phyloP scores from a whole-genome alignment of 2,113 vertebrate genomes.

The Amazona guildingii region DNA sequence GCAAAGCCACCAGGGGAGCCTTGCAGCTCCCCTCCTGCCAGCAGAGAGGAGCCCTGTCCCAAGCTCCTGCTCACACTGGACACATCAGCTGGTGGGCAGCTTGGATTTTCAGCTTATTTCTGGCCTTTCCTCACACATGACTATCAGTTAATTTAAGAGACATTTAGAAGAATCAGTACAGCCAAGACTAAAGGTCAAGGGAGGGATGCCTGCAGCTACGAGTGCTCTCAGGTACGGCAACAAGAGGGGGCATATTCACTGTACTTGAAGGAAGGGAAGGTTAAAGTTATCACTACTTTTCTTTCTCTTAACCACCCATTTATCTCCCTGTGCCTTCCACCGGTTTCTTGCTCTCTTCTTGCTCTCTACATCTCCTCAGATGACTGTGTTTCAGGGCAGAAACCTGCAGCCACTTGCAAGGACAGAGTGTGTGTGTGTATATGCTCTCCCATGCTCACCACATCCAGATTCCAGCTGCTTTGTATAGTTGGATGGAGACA shows the following conservation, averaged over 20 bases:
- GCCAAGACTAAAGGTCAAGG: background rate
- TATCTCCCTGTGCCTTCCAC: background rate
- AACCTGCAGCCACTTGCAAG: accelerated
- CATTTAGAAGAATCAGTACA: background rate
- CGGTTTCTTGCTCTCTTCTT: background rate
- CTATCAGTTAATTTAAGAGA: background rate
- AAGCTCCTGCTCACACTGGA: background rate
- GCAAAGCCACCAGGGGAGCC: background rate
- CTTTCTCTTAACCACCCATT: background rate
- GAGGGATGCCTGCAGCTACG: background rate
- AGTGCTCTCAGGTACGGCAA: background rate
- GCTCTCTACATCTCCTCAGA: background rate
- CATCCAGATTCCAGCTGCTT: background rate
- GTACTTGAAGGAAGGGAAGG: background rate
- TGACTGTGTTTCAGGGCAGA: background rate
- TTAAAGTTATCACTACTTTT: background rate
- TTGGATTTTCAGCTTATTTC: background rate
- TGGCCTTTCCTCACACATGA: background rate
- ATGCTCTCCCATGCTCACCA: background rate
- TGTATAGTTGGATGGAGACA: background rate
- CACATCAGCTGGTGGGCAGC: background rate
- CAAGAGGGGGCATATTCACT: background rate
- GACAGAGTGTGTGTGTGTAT: background rate
- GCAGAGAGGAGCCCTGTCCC: background rate
- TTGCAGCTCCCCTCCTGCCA: background rate